Conservation (phyloP, 2,113 vertebrate species). For the Dicrurus megarhynchus region DNA sequence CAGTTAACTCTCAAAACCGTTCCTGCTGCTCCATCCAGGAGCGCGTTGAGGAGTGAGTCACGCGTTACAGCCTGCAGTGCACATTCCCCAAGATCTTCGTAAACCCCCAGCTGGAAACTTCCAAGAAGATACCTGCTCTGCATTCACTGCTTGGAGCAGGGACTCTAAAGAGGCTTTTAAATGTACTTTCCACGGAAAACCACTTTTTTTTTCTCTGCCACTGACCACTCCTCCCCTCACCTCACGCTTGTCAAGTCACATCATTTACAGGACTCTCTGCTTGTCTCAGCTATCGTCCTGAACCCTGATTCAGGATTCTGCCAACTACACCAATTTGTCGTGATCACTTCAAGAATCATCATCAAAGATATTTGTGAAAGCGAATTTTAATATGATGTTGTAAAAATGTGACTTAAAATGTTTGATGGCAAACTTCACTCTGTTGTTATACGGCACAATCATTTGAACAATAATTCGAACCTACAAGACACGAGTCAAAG, state of each 20-base stretch:
- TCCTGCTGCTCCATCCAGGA: background rate
- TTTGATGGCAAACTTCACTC: background rate
- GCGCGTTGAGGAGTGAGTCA: background rate
- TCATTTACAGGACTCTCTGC: background rate
- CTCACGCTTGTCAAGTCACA: background rate
- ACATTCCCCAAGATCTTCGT: background rate
- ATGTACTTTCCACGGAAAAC: background rate
- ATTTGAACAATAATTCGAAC: background rate
- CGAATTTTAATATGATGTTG: background rate
- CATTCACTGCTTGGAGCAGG: background rate
- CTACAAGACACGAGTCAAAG: background rate
- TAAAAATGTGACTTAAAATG: background rate
- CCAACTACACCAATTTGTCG: background rate
- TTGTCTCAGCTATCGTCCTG: background rate
- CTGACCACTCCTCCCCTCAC: background rate
- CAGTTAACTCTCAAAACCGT: background rate
- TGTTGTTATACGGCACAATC: background rate
- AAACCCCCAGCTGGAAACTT: background rate
- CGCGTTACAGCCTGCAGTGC: rapidly evolving
- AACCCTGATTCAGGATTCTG: background rate
- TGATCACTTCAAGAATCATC: background rate
- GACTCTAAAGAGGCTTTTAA: background rate
- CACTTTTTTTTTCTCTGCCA: background rate
- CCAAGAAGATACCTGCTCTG: background rate
- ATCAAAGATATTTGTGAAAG: background rate